Base-by-base conservation (phyloP, 2,113 vertebrate genomes). In the Lophius piscatorius region DNA sequence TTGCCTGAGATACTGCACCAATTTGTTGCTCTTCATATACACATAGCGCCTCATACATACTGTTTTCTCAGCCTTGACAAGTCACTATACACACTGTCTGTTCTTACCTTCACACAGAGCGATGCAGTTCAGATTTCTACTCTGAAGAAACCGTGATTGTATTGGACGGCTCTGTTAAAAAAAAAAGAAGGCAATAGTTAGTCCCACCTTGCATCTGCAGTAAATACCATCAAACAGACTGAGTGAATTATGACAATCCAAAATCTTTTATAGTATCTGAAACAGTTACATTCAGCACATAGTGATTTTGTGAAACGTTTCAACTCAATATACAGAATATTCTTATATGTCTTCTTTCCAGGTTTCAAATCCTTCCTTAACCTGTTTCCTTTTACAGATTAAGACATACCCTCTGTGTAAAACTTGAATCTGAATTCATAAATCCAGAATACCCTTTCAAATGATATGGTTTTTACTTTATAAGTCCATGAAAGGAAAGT, bases 41-140 rank as follows among this genome's bases (percentile, higher is more conserved):
- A 47, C 3, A 26, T 16, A 52, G n/a, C n/a, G n/a, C n/a, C n/a
- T n/a, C n/a, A n/a, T n/a, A n/a, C n/a, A n/a, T n/a, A n/a, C n/a
- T n/a, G n/a, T 10, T 14, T 29, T 23, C 11, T 52, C 17, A 22
- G 2, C 4, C 36, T 17, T 29, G 22, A 59, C 3, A 8, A 31
- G 3, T 31, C 4, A 28, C 26, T 28, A 52, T 1, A 12, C 5
- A 22, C 24, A 41, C 3, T 44, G 12, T 1, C 14, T 24, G 22
- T 17, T 13, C 73, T 63, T 89, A 98, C 97, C 97, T 97, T 99
- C 97, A 63, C 97, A 98, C 62, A 99, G 94, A 60, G 97, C 97
- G 50, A 99, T 99, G 89, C 97, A 99, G 87, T 99, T 99, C 74
- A 99, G 90, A 90, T 99, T 99, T 76, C 97, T 93, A 90, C 97